Percentiles rank a stretch among this genome's conserved stretches.
phyloP scores from a whole-genome alignment of 2,888 invertebrate species.

The Morinoia aosen region DNA sequence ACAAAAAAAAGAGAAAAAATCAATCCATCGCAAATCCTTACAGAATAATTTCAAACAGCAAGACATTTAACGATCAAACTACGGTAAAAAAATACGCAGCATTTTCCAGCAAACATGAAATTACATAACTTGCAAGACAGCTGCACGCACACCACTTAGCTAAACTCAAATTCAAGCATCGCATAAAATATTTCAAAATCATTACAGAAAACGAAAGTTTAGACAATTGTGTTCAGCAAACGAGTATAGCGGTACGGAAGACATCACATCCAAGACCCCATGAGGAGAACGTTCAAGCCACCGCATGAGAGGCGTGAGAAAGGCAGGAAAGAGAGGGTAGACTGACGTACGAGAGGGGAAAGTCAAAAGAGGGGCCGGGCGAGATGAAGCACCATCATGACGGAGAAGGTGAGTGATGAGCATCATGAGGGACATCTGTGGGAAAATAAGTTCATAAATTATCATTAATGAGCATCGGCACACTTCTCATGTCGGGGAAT shows the following conservation, averaged over 20 bases:
- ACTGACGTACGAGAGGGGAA: background rate
- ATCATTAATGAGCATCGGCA: constrained; percentile 1
- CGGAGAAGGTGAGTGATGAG: background rate
- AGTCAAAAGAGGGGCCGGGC: background rate
- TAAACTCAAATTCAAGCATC: background rate
- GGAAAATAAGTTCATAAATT: constrained; percentile 6
- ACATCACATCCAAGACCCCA: background rate
- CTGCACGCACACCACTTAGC: background rate
- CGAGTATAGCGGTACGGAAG: background rate
- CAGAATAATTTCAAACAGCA: background rate
- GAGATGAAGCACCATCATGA: constrained; percentile 8
- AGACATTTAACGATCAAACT: background rate
- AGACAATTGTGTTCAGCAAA: background rate
- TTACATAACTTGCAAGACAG: background rate
- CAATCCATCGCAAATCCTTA: background rate
- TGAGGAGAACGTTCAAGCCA: background rate
- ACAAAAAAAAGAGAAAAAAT: background rate
- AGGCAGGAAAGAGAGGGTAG: background rate
- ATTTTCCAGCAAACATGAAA: background rate
- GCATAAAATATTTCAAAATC: background rate
- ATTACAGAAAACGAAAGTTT: background rate
- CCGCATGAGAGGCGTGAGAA: background rate
- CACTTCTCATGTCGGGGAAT: constrained; percentile 18
- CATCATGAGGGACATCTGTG: background rate
- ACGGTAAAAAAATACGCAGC: background rate